Base-by-base conservation (phyloP, 2,113 vertebrate species). In the Rhinolophus sinicus region DNA sequence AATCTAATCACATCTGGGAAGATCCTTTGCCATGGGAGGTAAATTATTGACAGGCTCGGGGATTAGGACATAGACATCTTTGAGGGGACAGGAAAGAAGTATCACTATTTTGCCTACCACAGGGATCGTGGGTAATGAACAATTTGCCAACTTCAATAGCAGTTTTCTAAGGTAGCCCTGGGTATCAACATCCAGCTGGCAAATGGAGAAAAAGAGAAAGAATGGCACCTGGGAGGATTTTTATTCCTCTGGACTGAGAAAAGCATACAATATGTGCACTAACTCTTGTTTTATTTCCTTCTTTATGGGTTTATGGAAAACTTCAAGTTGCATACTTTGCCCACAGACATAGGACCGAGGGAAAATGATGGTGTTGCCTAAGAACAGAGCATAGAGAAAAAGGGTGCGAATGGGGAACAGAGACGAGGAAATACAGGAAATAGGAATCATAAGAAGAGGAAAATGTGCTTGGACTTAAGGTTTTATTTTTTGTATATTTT, bases 401-500 rank as follows among this genome's bases (percentile, higher is more conserved):
- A 0, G 60, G n/a, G 76, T 24, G 9, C 64, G 30, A 76, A 62
- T 81, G 30, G 4, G 35, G 15, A 40, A 47, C 9, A 30, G 26
- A 67, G 0, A 8, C 54, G 70, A 81, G 95, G 64, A 87, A 15
- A 78, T 56, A 22, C 4, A 24, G 2, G 0, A 60, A 64, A 0
- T 38, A 2, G 56, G 30, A 92, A 52, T 92, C 62, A 18, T 64
- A 93, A 33, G 14, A 75, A 88, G 47, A 15, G 22, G 50, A 69
- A 95, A 96, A 82, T 88, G 28, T 93, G n/a, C 38, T 86, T 77
- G 85, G 7, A 33, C 14, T 69, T 64, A 64, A 84, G 4, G 19
- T 73, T 94, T 93, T 67, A 90, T 21, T 95, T 73, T 21, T 44
- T 44, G 28, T 26, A 26, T 60, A 73, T 96, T 76, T 76, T 65